A percentile compares a stretch with the other conserved stretches of the same genome.
These are phyloP conservation scores for Oceanodroma tethys DNA, from an alignment of 2,113 vertebrate species.

Conservation along the genomic window DNA sequence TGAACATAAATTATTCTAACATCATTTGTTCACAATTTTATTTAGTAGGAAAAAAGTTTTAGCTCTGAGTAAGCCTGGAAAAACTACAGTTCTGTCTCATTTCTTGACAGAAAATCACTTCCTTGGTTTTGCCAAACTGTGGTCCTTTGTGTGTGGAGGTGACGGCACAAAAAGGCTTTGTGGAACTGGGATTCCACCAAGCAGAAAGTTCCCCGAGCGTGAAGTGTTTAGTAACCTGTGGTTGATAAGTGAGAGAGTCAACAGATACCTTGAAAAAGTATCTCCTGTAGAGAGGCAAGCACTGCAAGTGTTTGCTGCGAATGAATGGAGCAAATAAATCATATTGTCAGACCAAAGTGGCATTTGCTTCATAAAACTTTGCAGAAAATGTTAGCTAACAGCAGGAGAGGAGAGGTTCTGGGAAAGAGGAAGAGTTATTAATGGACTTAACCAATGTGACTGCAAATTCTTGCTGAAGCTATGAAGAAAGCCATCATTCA, in stretches of 20 bases:
- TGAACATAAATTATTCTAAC: background rate
- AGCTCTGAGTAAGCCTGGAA: background rate
- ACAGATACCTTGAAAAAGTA: background rate
- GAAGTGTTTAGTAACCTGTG: background rate
- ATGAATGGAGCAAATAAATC: background rate
- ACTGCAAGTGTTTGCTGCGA: background rate
- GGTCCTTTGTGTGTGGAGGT: background rate
- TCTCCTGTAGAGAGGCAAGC: background rate
- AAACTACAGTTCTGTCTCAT: background rate
- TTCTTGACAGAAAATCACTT: background rate
- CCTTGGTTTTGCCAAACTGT: background rate
- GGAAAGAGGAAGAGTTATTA: background rate
- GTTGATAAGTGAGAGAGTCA: background rate
- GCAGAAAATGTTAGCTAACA: background rate
- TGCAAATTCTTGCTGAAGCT: background rate
- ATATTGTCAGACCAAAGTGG: background rate
- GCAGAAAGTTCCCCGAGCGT: background rate
- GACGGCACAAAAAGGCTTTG: background rate
- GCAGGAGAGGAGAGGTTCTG: background rate
- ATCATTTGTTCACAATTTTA: background rate
- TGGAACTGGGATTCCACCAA: background rate
- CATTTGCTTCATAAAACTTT: background rate
- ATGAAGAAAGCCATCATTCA: background rate
- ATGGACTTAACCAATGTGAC: background rate
- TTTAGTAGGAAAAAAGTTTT: background rate